Base-by-base conservation (phyloP, 30 jellyfish, hydroid and myxozoan species). In the Aurelia sp. region DNA sequence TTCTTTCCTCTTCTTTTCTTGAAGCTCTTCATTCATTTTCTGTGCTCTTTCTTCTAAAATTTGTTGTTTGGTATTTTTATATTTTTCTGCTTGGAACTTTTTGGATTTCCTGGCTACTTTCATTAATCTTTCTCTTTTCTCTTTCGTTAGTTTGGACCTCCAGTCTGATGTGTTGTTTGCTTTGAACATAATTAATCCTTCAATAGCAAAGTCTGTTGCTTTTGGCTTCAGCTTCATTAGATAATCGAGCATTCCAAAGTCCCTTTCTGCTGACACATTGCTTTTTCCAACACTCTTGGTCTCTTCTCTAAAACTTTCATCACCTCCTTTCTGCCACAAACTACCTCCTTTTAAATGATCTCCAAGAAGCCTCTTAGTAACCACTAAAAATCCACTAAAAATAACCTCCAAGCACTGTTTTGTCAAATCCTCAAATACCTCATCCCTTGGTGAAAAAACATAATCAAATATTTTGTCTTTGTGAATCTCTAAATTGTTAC, bases 161-260 rank as follows among this genome's bases (percentile, higher is more conserved):
- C 83, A 72, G 4, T 38, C 64, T 2, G 27, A 3, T 38, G 79
- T 72, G 5, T 72, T 72, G 33, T 72, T 72, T 1, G 41, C 64
- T 10, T 48, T 38, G 33, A 72, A 72, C 83, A 72, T 72, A 31
- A 72, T 72, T 13, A 72, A 0, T 1, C 83, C 83, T 31, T 72
- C 83, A 4, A 48, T 0, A 0, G 67, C 83, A 31, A 72, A 72
- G 1, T 20, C 72, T 1, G 67, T 38, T 13, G 72, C 72, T 72
- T 72, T 72, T 72, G 83, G 67, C 21, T 72, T 31, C 18, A 72
- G 7, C 38, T 38, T 72, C 68, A 72, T 72, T n/a, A 0, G 15
- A 20, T 48, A 50, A 72, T 72, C 84, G 1, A 72, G 68, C 84
- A 72, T 72, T 8, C 68, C 84, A 35, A 72, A 72, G 13, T 72